Conservation (phyloP, 2,113 vertebrate species). For the Jacana jacana region DNA sequence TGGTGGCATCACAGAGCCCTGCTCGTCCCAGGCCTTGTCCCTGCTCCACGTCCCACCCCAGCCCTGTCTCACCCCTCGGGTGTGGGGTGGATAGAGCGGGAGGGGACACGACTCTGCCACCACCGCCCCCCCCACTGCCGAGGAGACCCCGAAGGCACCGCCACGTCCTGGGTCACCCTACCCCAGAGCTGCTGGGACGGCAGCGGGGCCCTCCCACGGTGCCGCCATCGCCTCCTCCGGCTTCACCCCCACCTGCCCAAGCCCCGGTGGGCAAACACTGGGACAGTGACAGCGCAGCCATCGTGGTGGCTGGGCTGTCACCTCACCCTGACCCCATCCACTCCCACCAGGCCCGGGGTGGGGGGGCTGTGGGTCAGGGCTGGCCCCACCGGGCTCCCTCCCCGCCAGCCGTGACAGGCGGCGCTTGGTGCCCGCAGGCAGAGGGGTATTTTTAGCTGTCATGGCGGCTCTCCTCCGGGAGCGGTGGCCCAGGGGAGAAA, state of each 20-base stretch:
- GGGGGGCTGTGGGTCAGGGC: no score
- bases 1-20: no score
- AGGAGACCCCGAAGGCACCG: neutral
- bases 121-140: no score
- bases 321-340: neutral
- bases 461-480: neutral
- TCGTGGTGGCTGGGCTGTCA: fast-evolving
- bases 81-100: no score
- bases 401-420: neutral
- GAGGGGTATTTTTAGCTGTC: neutral
- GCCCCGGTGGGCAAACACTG: neutral
- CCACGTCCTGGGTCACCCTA: no score
- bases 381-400: neutral
- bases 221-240: fast-evolving
- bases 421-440: neutral
- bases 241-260: fast-evolving
- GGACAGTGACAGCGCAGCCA: fast-evolving
- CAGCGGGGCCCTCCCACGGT: neutral
- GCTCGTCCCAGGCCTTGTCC: neutral
- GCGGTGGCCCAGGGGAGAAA: neutral
- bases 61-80: neutral
- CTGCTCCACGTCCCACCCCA: neutral
- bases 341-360: no score
- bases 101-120: neutral
- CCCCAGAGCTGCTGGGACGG: no score